Base-by-base conservation (phyloP, 2,113 vertebrate species). In the Rhinoptilus africanus region DNA sequence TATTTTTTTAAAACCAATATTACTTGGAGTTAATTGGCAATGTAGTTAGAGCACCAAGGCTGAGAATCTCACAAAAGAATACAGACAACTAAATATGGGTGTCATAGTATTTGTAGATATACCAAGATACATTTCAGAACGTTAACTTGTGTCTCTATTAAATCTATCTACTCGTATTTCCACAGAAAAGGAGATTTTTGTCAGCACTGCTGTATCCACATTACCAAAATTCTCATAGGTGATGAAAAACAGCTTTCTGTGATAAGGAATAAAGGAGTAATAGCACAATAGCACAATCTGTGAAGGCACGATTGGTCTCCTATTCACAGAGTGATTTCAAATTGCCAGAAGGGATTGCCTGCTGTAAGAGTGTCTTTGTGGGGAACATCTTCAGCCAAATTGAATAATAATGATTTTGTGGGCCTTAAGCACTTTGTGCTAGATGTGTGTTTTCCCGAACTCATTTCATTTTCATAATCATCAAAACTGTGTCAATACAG, bases 191-290 rank as follows among this genome's bases (percentile, higher is more conserved):
- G 10, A 74, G 12, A 62, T 63, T 78, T 88, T 85, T 95, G 18
- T 64, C 74, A 94, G 14, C 17, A 54, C 32, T 64, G 11, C 7
- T 68, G 14, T 50, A 80, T 80, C 48, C 8, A 20, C 59, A 43
- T 66, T 41, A 62, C 28, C 23, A 76, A 54, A 79, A 60, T 88
- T 73, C 64, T 81, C 60, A 67, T 5, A 81, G 39, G 43, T 81
- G 45, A 91, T 91, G 83, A 91, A 85, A 96, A 88, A 32, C 45
- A 76, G n/a, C 34, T 91, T 88, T 91, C 80, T 91, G 27, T 88
- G 77, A 53, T 88, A 79, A 75, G 50, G 28, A 50, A 35, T 69
- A 92, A 86, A 88, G 37, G 19, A 73, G 59, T 41, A 83, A 89
- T 37, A 85, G 37, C 43, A 94, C 37, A 79, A 45, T 51, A 87